Evolutionary conservation across 1,140 invertebrate species (phyloP), one percentile per base, ranked within the genome.

Genomic region (Drosophila pruinosa): DNA sequence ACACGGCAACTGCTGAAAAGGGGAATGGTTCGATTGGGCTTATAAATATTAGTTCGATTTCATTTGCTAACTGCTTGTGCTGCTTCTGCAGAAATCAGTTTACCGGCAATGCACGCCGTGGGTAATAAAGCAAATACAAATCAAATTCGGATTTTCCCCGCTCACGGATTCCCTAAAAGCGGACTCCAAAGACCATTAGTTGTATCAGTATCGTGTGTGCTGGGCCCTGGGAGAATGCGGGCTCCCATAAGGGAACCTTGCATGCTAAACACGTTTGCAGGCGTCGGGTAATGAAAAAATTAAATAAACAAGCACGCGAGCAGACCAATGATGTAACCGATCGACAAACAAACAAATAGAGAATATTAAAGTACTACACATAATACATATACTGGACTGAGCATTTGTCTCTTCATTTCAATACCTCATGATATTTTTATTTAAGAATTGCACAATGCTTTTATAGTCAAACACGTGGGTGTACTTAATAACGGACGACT

Each of bases 11-110:
- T 38, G 34, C 21, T 8, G 50, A 21, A 10, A 24, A 6, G 22
- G 17, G 43, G 6, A 12, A 15, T 8, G 17, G 5, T 2, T 43
- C 50, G 56, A 74, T 74, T 81, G 71, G 73, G 73, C 52, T 71
- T 81, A 81, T 85, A 88, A 85, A 85, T 85, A 86, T 85, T 85
- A 86, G 70, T 88, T 75, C 69, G 78, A 85, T 81, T 78, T 74
- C 65, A 80, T 76, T 80, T 65, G 72, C 63, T 54, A 64, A 70
- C 38, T 45, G 34, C 56, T 34, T 19, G 21, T 31, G 28, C 56
- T 39, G 39, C 59, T 54, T 57, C 38, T 21, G 43, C 54, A 62
- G 58, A 77, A 86, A 85, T 85, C 81, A 71, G 64, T 64, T 86
- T 65, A 54, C 38, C 52, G 43, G 54, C 63, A 65, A 34, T 52